Evolutionary conservation across 2,797 vertebrate species (phyloP).

Genomic region (Acrocephalus scirpaceus): DNA sequence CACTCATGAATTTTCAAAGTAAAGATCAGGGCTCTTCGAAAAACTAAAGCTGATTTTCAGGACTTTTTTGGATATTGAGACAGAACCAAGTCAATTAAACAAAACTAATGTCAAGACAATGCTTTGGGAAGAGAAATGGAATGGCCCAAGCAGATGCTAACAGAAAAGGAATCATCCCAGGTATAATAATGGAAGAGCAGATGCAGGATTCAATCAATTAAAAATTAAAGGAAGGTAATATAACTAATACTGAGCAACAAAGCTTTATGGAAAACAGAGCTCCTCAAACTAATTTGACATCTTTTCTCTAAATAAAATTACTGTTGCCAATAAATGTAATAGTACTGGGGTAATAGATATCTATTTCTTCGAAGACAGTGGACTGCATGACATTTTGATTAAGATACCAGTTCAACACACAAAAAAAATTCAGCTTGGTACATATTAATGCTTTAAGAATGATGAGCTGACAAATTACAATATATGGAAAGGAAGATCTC

Average conservation of each 20-base stretch:
- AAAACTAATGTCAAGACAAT: background rate
- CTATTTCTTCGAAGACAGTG: background rate
- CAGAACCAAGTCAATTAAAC: background rate
- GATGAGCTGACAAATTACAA: background rate
- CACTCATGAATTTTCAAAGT: background rate
- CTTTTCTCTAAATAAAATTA: constrained; percentile 65
- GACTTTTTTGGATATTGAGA: background rate
- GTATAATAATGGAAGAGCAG: constrained; percentile 4
- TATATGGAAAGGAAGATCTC: background rate
- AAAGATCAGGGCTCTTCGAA: background rate
- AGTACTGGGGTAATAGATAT: constrained; percentile 36
- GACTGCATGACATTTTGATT: constrained; percentile 18
- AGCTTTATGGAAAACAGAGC: constrained; percentile 64
- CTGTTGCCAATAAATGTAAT: constrained; percentile 43
- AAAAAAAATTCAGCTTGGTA: background rate
- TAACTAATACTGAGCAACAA: constrained; percentile 37
- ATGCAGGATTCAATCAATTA: constrained; percentile 11
- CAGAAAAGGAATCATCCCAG: background rate
- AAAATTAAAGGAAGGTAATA: constrained; percentile 59
- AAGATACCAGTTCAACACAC: background rate
- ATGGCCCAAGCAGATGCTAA: background rate
- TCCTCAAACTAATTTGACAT: constrained; percentile 59
- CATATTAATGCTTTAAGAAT: background rate
- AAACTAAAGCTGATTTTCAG: background rate
- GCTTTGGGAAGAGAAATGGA: background rate